These are phyloP conservation scores for Hormaphis cornu DNA, from an alignment of 1,140 invertebrate genomes.

Conservation along the genomic window DNA sequence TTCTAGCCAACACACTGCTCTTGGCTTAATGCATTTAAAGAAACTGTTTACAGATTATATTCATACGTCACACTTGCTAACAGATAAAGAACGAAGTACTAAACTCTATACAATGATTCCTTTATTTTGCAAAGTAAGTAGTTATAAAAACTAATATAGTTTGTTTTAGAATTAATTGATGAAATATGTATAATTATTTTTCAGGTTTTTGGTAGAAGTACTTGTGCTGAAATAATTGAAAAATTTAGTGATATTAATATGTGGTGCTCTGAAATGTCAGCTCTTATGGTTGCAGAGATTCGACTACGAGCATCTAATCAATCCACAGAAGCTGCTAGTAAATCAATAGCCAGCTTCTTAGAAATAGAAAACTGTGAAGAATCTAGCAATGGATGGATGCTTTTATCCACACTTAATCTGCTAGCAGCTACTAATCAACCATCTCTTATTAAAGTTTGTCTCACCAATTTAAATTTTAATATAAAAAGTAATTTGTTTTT, in stretches of 20 bases:
- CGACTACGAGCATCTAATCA: slow-evolving; percentile 86
- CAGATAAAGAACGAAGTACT: slow-evolving; percentile 76
- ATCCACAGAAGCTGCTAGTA: slow-evolving; percentile 88
- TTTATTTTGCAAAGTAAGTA: slow-evolving; percentile 87
- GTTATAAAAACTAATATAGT: not conserved
- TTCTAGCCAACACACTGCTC: slow-evolving; percentile 64
- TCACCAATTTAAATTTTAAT: not conserved
- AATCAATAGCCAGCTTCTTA: slow-evolving; percentile 90
- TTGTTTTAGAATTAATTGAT: not conserved
- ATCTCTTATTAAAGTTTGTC: slow-evolving; percentile 52
- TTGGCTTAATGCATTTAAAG: slow-evolving; percentile 90
- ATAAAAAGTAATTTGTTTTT: not conserved
- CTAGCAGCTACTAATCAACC: slow-evolving; percentile 72
- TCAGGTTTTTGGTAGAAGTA: slow-evolving; percentile 82
- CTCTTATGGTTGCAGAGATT: slow-evolving; percentile 91
- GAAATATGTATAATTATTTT: slow-evolving; percentile 18
- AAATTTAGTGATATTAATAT: slow-evolving; percentile 88
- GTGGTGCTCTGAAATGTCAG: slow-evolving; percentile 88
- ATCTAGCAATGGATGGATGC: slow-evolving; percentile 92
- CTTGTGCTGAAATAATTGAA: slow-evolving; percentile 85
- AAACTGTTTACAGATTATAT: slow-evolving; percentile 91
- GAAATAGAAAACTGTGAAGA: slow-evolving; percentile 88
- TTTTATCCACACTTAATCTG: slow-evolving; percentile 82
- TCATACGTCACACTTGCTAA: slow-evolving; percentile 69
- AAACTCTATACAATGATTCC: slow-evolving; percentile 97